phyloP scores from a whole-genome alignment of 2,888 invertebrate genomes.

The Eupithecia dodoneata region DNA sequence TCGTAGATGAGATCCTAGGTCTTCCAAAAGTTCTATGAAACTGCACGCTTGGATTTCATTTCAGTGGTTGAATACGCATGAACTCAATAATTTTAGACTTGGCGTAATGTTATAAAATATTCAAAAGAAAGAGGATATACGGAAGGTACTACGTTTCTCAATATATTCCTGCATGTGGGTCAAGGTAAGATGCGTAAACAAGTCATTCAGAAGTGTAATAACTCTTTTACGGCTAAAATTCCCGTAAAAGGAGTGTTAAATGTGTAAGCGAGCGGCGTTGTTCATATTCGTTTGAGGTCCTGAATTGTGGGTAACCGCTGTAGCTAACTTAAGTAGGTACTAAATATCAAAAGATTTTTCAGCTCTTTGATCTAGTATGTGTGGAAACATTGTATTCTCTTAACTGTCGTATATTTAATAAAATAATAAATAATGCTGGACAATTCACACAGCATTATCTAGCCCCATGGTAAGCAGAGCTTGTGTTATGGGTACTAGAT shows the following conservation, averaged over 20 bases:
- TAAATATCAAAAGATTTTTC: not conserved
- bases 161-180: conserved; percentile 24
- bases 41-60: not conserved
- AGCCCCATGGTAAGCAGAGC: no score
- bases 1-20: not conserved
- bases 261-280: not conserved
- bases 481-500: no score
- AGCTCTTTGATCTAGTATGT: not conserved
- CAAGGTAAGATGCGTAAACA: conserved; percentile 33
- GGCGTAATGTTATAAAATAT: conserved; percentile 15
- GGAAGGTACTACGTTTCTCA: not conserved
- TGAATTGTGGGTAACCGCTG: not conserved
- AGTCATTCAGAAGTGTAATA: conserved; percentile 22
- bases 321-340: not conserved
- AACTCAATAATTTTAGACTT: conserved; percentile 2
- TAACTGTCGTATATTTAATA: not conserved
- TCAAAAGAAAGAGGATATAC: conserved; percentile 17
- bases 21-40: not conserved
- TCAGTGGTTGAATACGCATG: not conserved
- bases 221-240: conserved; percentile 17
- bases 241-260: conserved; percentile 16
- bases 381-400: not conserved
- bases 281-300: not conserved
- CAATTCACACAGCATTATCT: no score
- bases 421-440: no score